A percentile compares a stretch with the other conserved stretches of the same genome.
phyloP scores from a whole-genome alignment of 2,888 invertebrate species.

The Mesorhabditis spiculigera region DNA sequence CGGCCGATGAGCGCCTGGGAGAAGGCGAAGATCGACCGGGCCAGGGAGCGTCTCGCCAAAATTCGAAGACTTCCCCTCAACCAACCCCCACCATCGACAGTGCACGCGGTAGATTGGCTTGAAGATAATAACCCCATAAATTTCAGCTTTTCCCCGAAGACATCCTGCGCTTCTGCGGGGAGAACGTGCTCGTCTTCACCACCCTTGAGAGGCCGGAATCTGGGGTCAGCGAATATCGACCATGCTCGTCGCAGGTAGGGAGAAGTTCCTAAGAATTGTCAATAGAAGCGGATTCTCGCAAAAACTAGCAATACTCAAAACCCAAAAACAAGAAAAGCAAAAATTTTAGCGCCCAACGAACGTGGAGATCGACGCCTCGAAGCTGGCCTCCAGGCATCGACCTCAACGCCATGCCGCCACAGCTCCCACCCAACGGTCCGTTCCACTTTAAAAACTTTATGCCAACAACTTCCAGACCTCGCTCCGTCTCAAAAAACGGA shows the following conservation, averaged over 20 bases:
- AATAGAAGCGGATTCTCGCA: too few relatives aligned
- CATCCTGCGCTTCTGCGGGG: slow-evolving; percentile 48
- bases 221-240: slow-evolving; percentile 13
- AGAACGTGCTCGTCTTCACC: slow-evolving; percentile 48
- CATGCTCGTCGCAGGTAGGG: background rate
- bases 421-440: background rate
- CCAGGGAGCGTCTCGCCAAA: slow-evolving; percentile 22
- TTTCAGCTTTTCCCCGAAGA: slow-evolving; percentile 36
- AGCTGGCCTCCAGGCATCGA: background rate
- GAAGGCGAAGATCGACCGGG: slow-evolving; percentile 25
- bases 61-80: slow-evolving; percentile 18
- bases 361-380: slow-evolving; percentile 25
- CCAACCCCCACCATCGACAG: slow-evolving; percentile 6
- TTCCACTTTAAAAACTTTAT: background rate
- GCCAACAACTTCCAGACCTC: slow-evolving; percentile 22
- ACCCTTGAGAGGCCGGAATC: slow-evolving; percentile 30
- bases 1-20: slow-evolving; percentile 50
- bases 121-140: background rate
- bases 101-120: slow-evolving; percentile 11
- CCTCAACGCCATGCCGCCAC: background rate
- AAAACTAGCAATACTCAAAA: too few relatives aligned
- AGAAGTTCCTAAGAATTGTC: background rate
- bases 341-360: slow-evolving; percentile 6
- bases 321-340: too few relatives aligned
- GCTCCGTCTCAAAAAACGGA: slow-evolving; percentile 52